phyloP scores from a whole-genome alignment of 1,140 invertebrate genomes.

The Papilio polyxenes region DNA sequence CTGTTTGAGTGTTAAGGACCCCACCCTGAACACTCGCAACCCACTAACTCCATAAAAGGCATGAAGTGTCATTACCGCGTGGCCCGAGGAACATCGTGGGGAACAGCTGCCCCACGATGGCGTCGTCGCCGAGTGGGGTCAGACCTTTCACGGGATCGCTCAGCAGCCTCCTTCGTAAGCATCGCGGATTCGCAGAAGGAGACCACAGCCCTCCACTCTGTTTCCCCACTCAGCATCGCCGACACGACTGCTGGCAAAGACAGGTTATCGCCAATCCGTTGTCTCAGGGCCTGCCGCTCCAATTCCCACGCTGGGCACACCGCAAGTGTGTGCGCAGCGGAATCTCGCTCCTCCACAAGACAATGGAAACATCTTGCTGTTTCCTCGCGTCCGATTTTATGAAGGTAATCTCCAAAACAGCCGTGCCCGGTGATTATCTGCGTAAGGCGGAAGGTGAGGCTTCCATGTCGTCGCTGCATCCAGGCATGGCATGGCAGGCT shows the following conservation, averaged over 20 bases:
- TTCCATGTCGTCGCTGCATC: too few relatives aligned
- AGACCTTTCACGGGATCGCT: too few relatives aligned
- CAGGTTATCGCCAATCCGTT: conserved; percentile 32
- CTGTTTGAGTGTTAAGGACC: too few relatives aligned
- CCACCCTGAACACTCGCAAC: too few relatives aligned
- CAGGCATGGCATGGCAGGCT: too few relatives aligned
- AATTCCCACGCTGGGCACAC: conserved; percentile 32
- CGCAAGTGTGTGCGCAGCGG: conserved; percentile 39
- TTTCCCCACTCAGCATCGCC: conserved; percentile 30
- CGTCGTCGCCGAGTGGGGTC: too few relatives aligned
- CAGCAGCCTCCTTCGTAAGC: too few relatives aligned
- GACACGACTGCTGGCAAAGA: conserved; percentile 34
- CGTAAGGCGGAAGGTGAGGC: conserved; percentile 44
- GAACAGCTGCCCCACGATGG: too few relatives aligned
- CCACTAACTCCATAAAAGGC: too few relatives aligned
- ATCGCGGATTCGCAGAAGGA: neutral
- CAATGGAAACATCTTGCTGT: conserved; percentile 29
- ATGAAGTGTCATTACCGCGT: too few relatives aligned
- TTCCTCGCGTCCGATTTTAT: neutral
- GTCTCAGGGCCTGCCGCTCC: conserved; percentile 4
- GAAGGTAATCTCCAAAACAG: conserved; percentile 27
- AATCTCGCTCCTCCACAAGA: neutral
- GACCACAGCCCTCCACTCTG: conserved; percentile 7
- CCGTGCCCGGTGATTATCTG: conserved; percentile 54
- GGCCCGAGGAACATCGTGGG: too few relatives aligned